These are phyloP conservation scores for Spodoptera littoralis DNA, from an alignment of 2,888 invertebrate genomes.

Conservation along the genomic window DNA sequence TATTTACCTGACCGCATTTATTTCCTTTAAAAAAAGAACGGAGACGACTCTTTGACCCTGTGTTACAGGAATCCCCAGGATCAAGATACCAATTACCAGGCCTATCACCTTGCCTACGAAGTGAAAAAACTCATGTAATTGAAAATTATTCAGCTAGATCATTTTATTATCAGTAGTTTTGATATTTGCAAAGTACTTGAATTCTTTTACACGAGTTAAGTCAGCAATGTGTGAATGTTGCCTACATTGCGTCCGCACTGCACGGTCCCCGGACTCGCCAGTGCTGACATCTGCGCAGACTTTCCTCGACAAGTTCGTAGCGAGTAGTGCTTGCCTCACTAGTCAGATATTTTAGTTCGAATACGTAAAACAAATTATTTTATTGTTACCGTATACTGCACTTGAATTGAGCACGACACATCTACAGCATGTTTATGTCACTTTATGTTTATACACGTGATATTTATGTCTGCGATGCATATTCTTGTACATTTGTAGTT, in stretches of 20 bases:
- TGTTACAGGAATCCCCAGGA: slow-evolving; percentile 95
- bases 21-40: slow-evolving; percentile 61
- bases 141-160: slow-evolving; percentile 82
- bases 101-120: slow-evolving; percentile 99
- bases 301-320: slow-evolving; percentile 64
- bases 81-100: slow-evolving; percentile 98
- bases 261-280: slow-evolving; percentile 25
- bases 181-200: slow-evolving; percentile 62
- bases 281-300: slow-evolving; percentile 57
- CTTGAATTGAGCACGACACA: slow-evolving; percentile 62
- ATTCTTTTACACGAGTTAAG: slow-evolving; percentile 64
- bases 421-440: slow-evolving; percentile 53
- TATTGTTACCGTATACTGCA: slow-evolving; percentile 58
- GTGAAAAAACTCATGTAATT: slow-evolving; percentile 99
- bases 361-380: slow-evolving; percentile 43
- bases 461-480: slow-evolving; percentile 34
- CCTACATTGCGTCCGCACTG: slow-evolving; percentile 45
- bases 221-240: slow-evolving; percentile 57
- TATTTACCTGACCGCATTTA: slow-evolving; percentile 51
- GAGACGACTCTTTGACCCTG: slow-evolving; percentile 90
- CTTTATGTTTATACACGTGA: slow-evolving; percentile 36
- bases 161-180: slow-evolving; percentile 74
- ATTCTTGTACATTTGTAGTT: slow-evolving; percentile 45
- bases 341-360: slow-evolving; percentile 54
- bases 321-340: slow-evolving; percentile 72